Evolutionary conservation across 2,797 vertebrate species (phyloP).

Genomic region (Anguilla marmorata): DNA sequence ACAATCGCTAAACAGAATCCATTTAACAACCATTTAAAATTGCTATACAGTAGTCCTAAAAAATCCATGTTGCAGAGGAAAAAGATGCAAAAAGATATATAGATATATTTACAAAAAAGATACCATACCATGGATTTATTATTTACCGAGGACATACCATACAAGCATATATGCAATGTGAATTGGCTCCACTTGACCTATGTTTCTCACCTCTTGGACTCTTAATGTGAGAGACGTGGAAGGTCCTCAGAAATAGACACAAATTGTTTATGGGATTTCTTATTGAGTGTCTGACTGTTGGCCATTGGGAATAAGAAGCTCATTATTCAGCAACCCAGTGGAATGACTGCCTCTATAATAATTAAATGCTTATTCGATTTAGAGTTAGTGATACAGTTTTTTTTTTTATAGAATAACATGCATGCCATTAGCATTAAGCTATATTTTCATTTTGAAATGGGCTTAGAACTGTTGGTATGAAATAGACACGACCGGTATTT

Average conservation of each 20-base stretch:
- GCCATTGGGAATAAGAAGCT: not conserved
- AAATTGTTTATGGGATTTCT: not conserved
- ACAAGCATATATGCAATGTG: not conserved
- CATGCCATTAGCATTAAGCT: not conserved
- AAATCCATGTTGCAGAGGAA: not conserved
- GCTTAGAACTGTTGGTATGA: not conserved
- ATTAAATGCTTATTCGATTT: not conserved
- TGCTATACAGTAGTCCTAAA: not conserved
- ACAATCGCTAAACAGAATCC: not conserved
- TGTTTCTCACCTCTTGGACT: not conserved
- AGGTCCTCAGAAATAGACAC: not conserved
- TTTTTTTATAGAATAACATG: not conserved
- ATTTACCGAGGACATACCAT: not conserved
- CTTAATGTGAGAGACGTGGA: not conserved
- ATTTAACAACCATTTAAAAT: not conserved
- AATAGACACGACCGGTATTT: not conserved
- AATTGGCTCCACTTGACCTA: not conserved
- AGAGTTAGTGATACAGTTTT: not conserved
- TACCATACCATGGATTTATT: not conserved
- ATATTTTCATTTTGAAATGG: not conserved
- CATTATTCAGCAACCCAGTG: not conserved
- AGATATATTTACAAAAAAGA: not conserved
- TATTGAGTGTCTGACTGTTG: not conserved
- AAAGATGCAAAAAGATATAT: too few species aligned
- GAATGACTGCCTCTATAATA: not conserved